Percentiles rank a stretch among this genome's conserved stretches.
Evolutionary conservation across 2,888 invertebrate species (phyloP).

Genomic region (Malthinus seriepunctatus): DNA sequence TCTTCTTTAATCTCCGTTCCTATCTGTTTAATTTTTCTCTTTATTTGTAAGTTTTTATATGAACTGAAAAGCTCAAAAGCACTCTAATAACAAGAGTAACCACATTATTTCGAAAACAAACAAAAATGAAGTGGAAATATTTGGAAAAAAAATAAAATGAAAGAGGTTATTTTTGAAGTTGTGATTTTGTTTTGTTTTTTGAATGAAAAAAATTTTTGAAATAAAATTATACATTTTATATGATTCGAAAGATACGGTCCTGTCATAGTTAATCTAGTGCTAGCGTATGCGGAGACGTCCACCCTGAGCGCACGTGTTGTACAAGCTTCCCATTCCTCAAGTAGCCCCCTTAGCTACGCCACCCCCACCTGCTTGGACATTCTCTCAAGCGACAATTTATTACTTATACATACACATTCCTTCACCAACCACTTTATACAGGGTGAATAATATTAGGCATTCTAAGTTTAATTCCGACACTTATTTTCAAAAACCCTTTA

Average conservation of each 20-base stretch:
- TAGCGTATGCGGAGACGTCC: conserved; percentile 50
- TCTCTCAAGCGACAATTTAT: conserved; percentile 61
- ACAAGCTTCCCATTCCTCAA: conserved; percentile 46
- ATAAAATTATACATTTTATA: too few species aligned
- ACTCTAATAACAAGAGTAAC: too few species aligned
- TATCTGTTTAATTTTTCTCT: too few species aligned
- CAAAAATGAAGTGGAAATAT: too few species aligned
- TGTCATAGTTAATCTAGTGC: conserved; percentile 49
- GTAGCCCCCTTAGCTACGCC: conserved; percentile 44
- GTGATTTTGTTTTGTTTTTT: too few species aligned
- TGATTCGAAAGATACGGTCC: conserved; percentile 32
- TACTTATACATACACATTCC: conserved; percentile 50
- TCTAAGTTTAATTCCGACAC: background rate
- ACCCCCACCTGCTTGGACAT: conserved; percentile 61
- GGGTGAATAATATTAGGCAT: conserved; percentile 32
- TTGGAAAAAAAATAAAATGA: too few species aligned
- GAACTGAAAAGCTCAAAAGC: too few species aligned
- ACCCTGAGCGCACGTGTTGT: conserved; percentile 50
- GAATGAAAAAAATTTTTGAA: too few species aligned
- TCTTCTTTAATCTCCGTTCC: too few species aligned
- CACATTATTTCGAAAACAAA: too few species aligned
- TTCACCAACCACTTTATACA: conserved; percentile 40
- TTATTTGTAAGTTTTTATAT: too few species aligned
- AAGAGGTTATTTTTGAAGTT: too few species aligned
- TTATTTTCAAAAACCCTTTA: background rate